These are phyloP conservation scores for Yponomeuta plumbellus DNA, from an alignment of 2,888 invertebrate genomes.

Conservation along the genomic window DNA sequence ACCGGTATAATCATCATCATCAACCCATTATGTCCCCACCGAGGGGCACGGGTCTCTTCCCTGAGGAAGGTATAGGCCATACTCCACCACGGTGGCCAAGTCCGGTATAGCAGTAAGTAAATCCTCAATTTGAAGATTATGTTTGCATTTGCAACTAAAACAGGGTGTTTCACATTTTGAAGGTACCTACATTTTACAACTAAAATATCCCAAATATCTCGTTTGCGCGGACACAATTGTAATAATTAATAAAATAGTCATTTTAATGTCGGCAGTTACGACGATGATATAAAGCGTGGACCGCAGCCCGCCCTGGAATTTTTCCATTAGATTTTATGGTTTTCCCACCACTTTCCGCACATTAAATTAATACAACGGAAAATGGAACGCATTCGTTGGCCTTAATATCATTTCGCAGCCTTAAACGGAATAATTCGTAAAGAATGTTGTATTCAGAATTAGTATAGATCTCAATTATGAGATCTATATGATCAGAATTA, in stretches of 20 bases:
- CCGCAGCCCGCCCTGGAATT: slow-evolving; percentile 60
- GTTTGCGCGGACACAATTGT: not conserved
- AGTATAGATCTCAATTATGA: too few species aligned
- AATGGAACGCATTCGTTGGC: slow-evolving; percentile 38
- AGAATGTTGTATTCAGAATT: not conserved
- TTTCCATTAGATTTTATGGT: slow-evolving; percentile 70
- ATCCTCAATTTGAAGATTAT: too few species aligned
- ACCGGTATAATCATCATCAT: too few species aligned
- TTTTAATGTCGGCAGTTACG: slow-evolving; percentile 32
- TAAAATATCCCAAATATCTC: not conserved
- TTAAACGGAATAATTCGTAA: slow-evolving; percentile 27
- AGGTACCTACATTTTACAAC: too few species aligned
- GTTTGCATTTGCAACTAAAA: too few species aligned
- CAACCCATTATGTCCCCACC: too few species aligned
- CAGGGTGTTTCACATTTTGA: too few species aligned
- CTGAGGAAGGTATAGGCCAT: too few species aligned
- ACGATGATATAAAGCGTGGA: slow-evolving; percentile 62
- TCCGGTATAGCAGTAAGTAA: too few species aligned
- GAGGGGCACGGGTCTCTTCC: too few species aligned
- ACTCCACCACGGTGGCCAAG: too few species aligned
- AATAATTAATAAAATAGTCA: slow-evolving; percentile 9
- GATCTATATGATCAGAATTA: too few species aligned
- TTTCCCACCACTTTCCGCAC: slow-evolving; percentile 58
- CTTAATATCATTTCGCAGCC: slow-evolving; percentile 55
- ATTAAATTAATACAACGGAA: slow-evolving; percentile 67